These are phyloP conservation scores for Aurelia sp. DNA, from an alignment of 30 jellyfish, hydroid and myxozoan species.

Conservation along the genomic window DNA sequence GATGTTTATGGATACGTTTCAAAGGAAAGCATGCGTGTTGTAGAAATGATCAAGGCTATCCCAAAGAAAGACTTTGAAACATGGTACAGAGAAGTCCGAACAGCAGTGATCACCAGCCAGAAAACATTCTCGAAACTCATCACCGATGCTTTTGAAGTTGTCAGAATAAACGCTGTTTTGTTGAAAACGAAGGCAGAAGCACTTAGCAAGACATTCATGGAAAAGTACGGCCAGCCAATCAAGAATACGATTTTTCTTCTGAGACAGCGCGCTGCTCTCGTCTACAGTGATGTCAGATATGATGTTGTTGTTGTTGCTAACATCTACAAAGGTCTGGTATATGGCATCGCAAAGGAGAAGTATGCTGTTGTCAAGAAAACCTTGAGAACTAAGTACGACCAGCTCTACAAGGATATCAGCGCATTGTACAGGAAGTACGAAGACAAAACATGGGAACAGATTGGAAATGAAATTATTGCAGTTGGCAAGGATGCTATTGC, in stretches of 20 bases:
- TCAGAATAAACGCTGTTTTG: background rate
- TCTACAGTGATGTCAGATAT: conserved; percentile 78
- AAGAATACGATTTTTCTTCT: conserved; percentile 30
- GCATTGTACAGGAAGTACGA: conserved; percentile 72
- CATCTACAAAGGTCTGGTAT: conserved; percentile 68
- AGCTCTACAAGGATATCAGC: conserved; percentile 11
- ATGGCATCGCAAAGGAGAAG: conserved; percentile 52
- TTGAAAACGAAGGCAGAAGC: background rate
- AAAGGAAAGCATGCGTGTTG: conserved; percentile 13
- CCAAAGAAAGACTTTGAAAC: conserved; percentile 87
- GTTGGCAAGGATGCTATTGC: background rate
- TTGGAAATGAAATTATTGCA: conserved; percentile 31
- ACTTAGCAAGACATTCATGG: conserved; percentile 12
- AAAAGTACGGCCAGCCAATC: conserved; percentile 48
- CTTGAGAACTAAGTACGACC: conserved; percentile 5
- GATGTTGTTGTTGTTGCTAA: conserved; percentile 57
- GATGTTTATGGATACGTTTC: background rate
- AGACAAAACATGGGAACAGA: conserved; percentile 95
- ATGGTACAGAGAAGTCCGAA: conserved; percentile 68
- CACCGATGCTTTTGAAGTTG: background rate
- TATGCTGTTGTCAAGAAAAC: conserved; percentile 37
- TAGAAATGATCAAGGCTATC: conserved; percentile 58
- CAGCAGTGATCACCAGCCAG: conserved; percentile 17
- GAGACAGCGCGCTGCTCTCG: conserved; percentile 52
- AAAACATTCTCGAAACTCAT: conserved; percentile 1